phyloP scores from a whole-genome alignment of 2,888 invertebrate species.

The Osmoderma eremita region DNA sequence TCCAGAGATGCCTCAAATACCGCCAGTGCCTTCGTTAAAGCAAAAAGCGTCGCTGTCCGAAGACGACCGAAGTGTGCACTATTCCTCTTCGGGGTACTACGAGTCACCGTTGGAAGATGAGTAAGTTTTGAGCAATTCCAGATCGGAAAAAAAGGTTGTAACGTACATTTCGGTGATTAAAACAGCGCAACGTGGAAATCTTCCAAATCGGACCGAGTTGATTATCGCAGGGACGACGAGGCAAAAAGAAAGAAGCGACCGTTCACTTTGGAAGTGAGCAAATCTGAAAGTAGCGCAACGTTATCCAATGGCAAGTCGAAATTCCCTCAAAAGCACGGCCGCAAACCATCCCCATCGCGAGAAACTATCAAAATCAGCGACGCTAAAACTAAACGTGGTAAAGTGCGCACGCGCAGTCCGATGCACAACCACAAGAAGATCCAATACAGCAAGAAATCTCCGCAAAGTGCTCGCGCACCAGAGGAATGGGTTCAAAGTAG shows the following conservation, averaged over 20 bases:
- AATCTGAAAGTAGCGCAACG: constrained; percentile 61
- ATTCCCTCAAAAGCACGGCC: constrained; percentile 44
- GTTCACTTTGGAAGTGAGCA: constrained; percentile 79
- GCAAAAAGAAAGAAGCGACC: constrained; percentile 78
- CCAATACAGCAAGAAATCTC: constrained; percentile 55
- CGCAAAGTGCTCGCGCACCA: constrained; percentile 58
- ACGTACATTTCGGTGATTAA: not conserved
- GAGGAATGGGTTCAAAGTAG: constrained; percentile 41
- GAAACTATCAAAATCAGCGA: constrained; percentile 55
- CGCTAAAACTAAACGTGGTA: constrained; percentile 58
- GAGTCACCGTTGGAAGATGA: constrained; percentile 79
- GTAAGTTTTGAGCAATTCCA: constrained; percentile 57
- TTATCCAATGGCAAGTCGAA: constrained; percentile 46
- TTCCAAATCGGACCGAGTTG: constrained; percentile 56
- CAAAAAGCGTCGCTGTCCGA: constrained; percentile 69
- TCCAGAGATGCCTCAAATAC: constrained; percentile 61
- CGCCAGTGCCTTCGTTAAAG: constrained; percentile 57
- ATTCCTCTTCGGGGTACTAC: constrained; percentile 80
- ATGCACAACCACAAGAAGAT: constrained; percentile 59
- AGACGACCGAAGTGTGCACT: constrained; percentile 75
- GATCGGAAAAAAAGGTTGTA: no score
- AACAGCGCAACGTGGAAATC: constrained; percentile 64
- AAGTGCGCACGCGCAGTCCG: constrained; percentile 60
- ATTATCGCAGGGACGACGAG: constrained; percentile 72
- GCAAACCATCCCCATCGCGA: constrained; percentile 52